Base-by-base conservation (phyloP, 2,113 vertebrate genomes). In the Pampusana beccarii region DNA sequence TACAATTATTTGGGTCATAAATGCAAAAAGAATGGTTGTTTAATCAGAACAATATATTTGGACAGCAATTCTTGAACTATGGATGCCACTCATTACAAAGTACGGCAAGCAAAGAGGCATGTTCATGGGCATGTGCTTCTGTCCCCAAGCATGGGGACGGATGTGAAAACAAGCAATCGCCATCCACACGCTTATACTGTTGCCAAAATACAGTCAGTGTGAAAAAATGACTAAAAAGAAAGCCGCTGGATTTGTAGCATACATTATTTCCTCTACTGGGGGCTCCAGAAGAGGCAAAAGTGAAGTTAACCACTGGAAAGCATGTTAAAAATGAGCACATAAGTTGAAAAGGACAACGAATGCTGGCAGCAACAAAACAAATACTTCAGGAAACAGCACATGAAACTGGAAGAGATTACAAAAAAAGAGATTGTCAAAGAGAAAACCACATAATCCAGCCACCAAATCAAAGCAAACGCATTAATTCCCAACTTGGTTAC, bases 241-340 rank as follows among this genome's bases (percentile, higher is more conserved):
- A 10, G 4, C 6, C 38, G 11, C 5, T 38, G 15, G 18, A 71
- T 71, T 71, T 62, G 12, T 8, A n/a, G 38, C 6, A 40, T 29
- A 56, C 40, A 28, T 88, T n/a, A 40, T 38, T n/a, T 79, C 14
- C 28, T 56, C 15, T 38, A 8, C 5, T 9, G 18, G 8, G 56
- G 50, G 9, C 38, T 80, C 56, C 57, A 56, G 28, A 54, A 88
- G n/a, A 65, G 4, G 24, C 24, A 64, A 80, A 48, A 11, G 13
- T 42, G 10, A 89, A 82, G 31, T 38, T 38, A 62, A 24, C 23
- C 28, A 40, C 28, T 62, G 20, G 19, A 61, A 44, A 19, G 26
- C 18, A 13, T 5, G 11, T 42, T 69, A 17, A 61, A 75, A 67
- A 83, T 0, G 1, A 40, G 14, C 29, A 46, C 4, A 0, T 29